Percentiles rank a stretch among this genome's conserved stretches.
phyloP scores from a whole-genome alignment of 64 coral and sea anemone genomes.

The Anthopleura sola region DNA sequence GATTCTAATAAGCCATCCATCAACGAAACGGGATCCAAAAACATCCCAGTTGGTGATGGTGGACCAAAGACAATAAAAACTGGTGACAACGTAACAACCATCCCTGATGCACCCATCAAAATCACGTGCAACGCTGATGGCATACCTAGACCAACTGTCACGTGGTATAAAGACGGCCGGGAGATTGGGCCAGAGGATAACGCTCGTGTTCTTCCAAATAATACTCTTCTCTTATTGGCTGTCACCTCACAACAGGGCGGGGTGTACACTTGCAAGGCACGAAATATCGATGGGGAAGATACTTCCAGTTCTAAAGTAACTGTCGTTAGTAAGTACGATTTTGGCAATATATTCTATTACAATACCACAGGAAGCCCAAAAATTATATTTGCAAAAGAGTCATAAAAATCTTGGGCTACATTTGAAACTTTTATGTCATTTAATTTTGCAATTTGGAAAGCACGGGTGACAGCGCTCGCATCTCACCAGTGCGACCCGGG shows the following conservation, averaged over 20 bases:
- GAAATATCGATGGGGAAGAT: slow-evolving; percentile 33
- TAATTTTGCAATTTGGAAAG: too few relatives aligned
- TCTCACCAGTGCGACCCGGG: too few relatives aligned
- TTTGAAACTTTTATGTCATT: too few relatives aligned
- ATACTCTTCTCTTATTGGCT: slow-evolving; percentile 5
- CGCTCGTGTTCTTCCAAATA: slow-evolving; percentile 3
- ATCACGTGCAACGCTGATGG: slow-evolving; percentile 39
- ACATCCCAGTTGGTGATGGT: not conserved
- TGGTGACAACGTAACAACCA: slow-evolving; percentile 34
- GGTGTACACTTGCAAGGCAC: slow-evolving; percentile 36
- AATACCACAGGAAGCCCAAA: too few relatives aligned
- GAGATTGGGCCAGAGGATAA: not conserved
- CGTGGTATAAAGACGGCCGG: slow-evolving; percentile 49
- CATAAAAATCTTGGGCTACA: too few relatives aligned
- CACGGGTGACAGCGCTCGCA: too few relatives aligned
- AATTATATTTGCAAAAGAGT: too few relatives aligned
- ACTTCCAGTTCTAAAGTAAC: slow-evolving; percentile 20
- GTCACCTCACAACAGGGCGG: slow-evolving; percentile 12
- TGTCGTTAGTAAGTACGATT: slow-evolving; percentile 20
- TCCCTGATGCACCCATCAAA: slow-evolving; percentile 2
- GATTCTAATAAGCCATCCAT: not conserved
- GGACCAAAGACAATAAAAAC: slow-evolving; percentile 2
- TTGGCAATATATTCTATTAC: too few relatives aligned
- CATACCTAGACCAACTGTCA: slow-evolving; percentile 25
- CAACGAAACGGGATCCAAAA: not conserved